Percentiles rank a stretch among this genome's conserved stretches.
These are phyloP conservation scores for Dendronephthya gigantea DNA, from an alignment of 64 coral and sea anemone genomes.

Conservation along the genomic window DNA sequence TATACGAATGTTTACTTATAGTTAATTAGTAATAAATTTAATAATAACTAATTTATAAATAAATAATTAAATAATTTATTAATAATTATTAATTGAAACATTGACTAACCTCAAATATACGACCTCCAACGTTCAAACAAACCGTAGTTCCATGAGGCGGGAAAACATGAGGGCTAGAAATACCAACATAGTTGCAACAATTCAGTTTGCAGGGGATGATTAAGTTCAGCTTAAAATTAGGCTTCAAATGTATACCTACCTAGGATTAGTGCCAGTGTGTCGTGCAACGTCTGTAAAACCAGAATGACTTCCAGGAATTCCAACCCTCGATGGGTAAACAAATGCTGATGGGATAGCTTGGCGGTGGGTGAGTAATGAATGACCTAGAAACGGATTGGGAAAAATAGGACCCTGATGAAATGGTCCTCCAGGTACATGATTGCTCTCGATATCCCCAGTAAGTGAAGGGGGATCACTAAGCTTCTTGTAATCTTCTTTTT, in stretches of 20 bases:
- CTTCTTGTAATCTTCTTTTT: neutral
- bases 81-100: neutral
- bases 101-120: neutral
- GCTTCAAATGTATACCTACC: neutral
- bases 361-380: slow-evolving; percentile 6
- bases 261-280: neutral
- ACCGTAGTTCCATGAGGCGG: neutral
- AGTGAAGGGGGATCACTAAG: neutral
- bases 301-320: neutral
- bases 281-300: neutral
- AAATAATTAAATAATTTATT: too few relatives aligned
- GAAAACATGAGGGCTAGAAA: neutral
- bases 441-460: neutral
- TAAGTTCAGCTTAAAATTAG: too few relatives aligned
- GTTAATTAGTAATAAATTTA: too few relatives aligned
- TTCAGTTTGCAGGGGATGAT: neutral
- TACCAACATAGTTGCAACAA: neutral
- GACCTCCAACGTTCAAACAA: neutral
- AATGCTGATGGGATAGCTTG: slow-evolving; percentile 18
- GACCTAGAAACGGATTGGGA: neutral
- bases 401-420: neutral
- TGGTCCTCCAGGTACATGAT: neutral
- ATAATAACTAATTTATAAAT: too few relatives aligned
- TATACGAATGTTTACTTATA: too few relatives aligned
- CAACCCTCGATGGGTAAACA: slow-evolving; percentile 13